Evolutionary conservation across 1,140 invertebrate genomes (phyloP).

Genomic region (Agraylea sexmaculata): DNA sequence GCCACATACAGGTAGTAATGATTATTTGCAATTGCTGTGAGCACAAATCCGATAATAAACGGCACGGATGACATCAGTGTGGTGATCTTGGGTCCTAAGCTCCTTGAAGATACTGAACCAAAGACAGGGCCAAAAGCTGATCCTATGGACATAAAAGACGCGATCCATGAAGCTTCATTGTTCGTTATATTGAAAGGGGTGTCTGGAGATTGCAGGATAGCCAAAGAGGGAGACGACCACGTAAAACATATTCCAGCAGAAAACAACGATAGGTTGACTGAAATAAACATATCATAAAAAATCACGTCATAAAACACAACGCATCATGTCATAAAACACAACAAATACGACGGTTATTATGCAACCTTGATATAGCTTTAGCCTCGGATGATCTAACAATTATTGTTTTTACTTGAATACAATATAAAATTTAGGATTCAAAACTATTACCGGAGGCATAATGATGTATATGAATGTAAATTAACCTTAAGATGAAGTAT

Average conservation of each 20-base stretch:
- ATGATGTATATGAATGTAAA: background rate
- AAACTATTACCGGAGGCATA: background rate
- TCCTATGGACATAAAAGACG: background rate
- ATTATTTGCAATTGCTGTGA: slow-evolving; percentile 27
- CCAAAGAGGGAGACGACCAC: background rate
- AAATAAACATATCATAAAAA: slow-evolving; percentile 4
- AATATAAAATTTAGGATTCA: background rate
- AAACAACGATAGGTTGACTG: slow-evolving; percentile 10
- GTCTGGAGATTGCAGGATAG: slow-evolving; percentile 1
- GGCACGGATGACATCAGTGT: slow-evolving; percentile 22
- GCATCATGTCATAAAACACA: background rate
- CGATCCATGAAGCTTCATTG: slow-evolving; percentile 10
- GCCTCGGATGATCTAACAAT: background rate
- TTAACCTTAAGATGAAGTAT: too few relatives aligned
- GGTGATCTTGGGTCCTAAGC: slow-evolving; percentile 24
- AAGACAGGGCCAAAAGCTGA: slow-evolving; percentile 6
- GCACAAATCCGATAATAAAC: slow-evolving; percentile 19
- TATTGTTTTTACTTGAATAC: background rate
- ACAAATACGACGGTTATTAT: background rate
- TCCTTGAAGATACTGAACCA: slow-evolving; percentile 20
- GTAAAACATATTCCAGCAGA: slow-evolving; percentile 1
- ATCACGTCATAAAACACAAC: background rate
- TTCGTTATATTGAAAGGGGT: slow-evolving; percentile 3
- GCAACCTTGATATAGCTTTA: background rate
- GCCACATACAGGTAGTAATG: slow-evolving; percentile 27